phyloP scores from a whole-genome alignment of 2,888 invertebrate genomes.

The Lasioglossum marginatum region DNA sequence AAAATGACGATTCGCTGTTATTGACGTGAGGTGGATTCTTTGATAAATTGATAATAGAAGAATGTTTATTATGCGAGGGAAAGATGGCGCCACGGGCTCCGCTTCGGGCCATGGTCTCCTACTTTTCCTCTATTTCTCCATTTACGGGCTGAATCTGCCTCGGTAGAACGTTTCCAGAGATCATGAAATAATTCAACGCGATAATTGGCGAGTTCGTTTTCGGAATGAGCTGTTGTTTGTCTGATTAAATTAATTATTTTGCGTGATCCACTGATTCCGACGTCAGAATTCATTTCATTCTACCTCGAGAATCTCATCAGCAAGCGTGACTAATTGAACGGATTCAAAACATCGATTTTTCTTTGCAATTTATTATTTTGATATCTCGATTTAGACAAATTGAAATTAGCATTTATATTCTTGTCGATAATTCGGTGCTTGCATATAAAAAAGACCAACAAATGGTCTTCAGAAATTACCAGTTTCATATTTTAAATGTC shows the following conservation, averaged over 20 bases:
- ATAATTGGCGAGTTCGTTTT: background rate
- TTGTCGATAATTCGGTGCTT: background rate
- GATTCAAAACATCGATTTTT: background rate
- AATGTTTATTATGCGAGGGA: conserved; percentile 51
- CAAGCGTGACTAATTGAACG: background rate
- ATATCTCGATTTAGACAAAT: background rate
- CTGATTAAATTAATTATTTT: background rate
- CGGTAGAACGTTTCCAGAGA: background rate
- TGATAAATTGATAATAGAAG: conserved; percentile 53
- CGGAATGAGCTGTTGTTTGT: too few relatives aligned
- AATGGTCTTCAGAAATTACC: background rate
- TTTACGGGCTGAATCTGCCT: background rate
- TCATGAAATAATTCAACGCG: background rate
- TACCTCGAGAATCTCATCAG: background rate
- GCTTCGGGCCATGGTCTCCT: background rate
- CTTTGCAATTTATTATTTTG: background rate
- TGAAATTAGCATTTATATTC: background rate
- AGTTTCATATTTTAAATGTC: background rate
- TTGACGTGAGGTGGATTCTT: background rate
- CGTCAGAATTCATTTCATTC: conserved; percentile 20
- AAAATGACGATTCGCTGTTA: background rate
- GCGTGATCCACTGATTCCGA: background rate
- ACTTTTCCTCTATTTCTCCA: background rate
- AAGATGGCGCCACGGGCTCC: conserved; percentile 65
- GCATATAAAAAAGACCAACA: background rate